These are phyloP conservation scores for Agriotes lineatus DNA, from an alignment of 2,888 invertebrate species.

Conservation along the genomic window DNA sequence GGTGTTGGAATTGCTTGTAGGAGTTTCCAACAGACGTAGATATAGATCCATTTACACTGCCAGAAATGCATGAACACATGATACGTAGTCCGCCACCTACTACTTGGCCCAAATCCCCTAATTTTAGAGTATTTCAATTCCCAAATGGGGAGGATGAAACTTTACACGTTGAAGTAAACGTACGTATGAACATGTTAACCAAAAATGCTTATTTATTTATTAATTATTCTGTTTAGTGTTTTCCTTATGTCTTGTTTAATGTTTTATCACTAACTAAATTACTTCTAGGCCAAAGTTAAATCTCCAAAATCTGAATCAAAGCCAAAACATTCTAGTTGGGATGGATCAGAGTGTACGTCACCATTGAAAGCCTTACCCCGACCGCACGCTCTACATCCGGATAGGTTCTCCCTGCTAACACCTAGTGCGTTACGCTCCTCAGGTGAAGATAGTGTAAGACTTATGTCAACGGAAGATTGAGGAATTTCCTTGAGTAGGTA, in stretches of 20 bases:
- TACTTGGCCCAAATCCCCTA: constrained; percentile 77
- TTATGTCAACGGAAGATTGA: constrained; percentile 67
- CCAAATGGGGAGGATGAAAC: constrained; percentile 67
- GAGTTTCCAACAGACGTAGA: constrained; percentile 70
- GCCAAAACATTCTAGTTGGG: constrained; percentile 62
- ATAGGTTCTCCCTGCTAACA: constrained; percentile 69
- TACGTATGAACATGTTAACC: too few species aligned
- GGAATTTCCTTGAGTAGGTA: constrained; percentile 4
- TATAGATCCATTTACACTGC: constrained; percentile 79
- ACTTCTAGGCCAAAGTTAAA: constrained; percentile 53
- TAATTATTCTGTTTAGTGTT: too few species aligned
- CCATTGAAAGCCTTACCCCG: constrained; percentile 57
- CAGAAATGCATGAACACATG: constrained; percentile 86
- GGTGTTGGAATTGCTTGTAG: constrained; percentile 57
- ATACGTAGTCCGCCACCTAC: constrained; percentile 86
- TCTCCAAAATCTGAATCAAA: constrained; percentile 56
- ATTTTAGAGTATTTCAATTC: constrained; percentile 70
- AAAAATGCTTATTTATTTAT: too few species aligned
- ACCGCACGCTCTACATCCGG: constrained; percentile 63
- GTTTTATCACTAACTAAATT: too few species aligned
- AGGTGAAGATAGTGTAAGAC: constrained; percentile 69
- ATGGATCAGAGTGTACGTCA: constrained; percentile 57
- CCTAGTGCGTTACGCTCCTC: constrained; percentile 69
- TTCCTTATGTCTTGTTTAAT: too few species aligned
- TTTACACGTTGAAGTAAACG: constrained; percentile 63